These are phyloP conservation scores for Caenorhabditis brenneri DNA, from an alignment of 1,140 invertebrate species.

Conservation along the genomic window DNA sequence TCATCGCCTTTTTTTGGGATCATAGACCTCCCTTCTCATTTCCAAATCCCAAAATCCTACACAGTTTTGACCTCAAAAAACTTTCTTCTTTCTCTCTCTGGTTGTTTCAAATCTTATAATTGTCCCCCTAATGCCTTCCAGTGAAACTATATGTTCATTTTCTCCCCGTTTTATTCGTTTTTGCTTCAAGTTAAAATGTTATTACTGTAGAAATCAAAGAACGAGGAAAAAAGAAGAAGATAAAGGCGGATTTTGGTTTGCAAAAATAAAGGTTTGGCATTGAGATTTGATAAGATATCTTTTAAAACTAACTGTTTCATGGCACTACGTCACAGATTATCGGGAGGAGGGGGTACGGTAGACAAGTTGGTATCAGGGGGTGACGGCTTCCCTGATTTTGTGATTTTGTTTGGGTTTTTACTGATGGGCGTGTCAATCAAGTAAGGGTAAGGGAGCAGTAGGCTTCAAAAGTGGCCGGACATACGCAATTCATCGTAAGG, in stretches of 20 bases:
- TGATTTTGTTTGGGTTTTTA: too few species aligned
- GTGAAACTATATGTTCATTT: background rate
- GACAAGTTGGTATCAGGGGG: background rate
- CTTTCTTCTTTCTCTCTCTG: background rate
- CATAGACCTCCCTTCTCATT: background rate
- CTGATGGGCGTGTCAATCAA: too few species aligned
- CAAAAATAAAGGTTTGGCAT: slow-evolving; percentile 21
- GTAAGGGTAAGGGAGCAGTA: too few species aligned
- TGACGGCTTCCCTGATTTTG: background rate
- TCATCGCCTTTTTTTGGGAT: background rate
- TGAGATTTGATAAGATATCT: slow-evolving; percentile 15
- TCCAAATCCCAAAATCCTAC: slow-evolving; percentile 22
- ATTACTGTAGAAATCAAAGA: background rate
- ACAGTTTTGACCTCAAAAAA: slow-evolving; percentile 7
- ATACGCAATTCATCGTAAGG: too few species aligned
- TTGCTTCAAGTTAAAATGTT: background rate
- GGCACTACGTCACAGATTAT: background rate
- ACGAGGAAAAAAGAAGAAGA: background rate
- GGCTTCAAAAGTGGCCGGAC: too few species aligned
- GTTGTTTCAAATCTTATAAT: slow-evolving; percentile 37
- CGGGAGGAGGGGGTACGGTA: background rate
- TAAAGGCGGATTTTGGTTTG: background rate
- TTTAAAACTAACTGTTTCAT: background rate
- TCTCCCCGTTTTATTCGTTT: background rate
- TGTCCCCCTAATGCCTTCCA: background rate